Percentiles rank a stretch among this genome's conserved stretches.
phyloP scores from a whole-genome alignment of 2,888 invertebrate species.

The Mactromeris polynyma region DNA sequence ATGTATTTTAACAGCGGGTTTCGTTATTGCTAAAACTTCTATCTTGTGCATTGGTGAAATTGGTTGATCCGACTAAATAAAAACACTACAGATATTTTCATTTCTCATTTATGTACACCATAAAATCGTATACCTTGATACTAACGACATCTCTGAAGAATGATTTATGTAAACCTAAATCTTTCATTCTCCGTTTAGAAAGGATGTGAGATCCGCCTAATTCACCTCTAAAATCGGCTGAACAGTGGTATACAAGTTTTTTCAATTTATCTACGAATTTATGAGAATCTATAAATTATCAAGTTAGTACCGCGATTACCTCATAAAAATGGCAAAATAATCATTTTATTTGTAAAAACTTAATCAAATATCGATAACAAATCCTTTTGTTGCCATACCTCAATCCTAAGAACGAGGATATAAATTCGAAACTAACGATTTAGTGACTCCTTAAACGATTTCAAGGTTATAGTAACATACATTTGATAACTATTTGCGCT shows the following conservation, averaged over 20 bases:
- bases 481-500: background rate
- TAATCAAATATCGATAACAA: background rate
- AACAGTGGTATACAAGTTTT: background rate
- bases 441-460: background rate
- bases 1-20: no score
- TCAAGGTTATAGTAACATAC: background rate
- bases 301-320: background rate
- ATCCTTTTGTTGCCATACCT: background rate
- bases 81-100: no score
- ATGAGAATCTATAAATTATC: background rate
- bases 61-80: no score
- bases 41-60: no score
- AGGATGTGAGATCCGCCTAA: background rate
- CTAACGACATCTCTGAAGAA: background rate
- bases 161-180: background rate
- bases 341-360: background rate
- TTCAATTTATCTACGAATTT: background rate
- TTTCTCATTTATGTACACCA: no score
- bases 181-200: background rate
- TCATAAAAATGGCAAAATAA: background rate
- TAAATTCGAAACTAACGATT: background rate
- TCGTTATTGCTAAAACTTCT: no score
- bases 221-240: background rate
- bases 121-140: no score
- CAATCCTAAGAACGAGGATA: background rate